Evolutionary conservation across 2,797 vertebrate genomes (phyloP), one percentile per base, ranked within the genome.

Genomic region (Mormyrus hasselquistii): DNA sequence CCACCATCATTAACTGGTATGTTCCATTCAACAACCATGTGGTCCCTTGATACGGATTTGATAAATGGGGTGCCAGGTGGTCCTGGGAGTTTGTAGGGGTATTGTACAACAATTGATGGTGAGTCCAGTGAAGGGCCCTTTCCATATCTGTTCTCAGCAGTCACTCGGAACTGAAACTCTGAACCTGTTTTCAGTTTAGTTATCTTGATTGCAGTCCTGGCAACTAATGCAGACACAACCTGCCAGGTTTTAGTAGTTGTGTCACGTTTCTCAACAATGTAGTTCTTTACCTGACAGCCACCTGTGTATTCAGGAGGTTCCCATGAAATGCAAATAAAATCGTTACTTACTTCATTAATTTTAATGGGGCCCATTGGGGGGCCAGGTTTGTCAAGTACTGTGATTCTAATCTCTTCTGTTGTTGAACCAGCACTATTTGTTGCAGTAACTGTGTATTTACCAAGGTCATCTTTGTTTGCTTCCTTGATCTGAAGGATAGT

Each of bases 81-180:
- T 0, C 99, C 99, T 91, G 99, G 98, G 90, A 95, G 94, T 95
- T 98, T 99, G 94, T 97, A 99, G 87, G 98, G 98, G 93, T 99
- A 99, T 86, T 99, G 98, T 57, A 98, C 97, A 93, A 97, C 91
- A 93, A 99, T 92, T 79, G 97, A 89, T 92, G 98, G 97, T 90
- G 99, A 99, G 88, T 99, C 97, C 88, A 99, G 93, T 89, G 97
- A 44, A 6, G 90, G 4, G 53, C 99, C 98, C 92, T 97, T 99
- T 91, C 99, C 99, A 91, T 99, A 99, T 90, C 99, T 96, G 88
- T 99, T 99, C 95, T 99, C 98, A 93, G 99, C 99, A 94, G 94
- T 96, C 92, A 99, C 97, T 95, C 98, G 98, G 93, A 99, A 99
- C 91, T 99, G 98, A 93, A 99, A 99, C 93, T 99, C 99, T 90